These are phyloP conservation scores for Loriculus beryllinus DNA, from an alignment of 2,797 vertebrate species.

Conservation along the genomic window DNA sequence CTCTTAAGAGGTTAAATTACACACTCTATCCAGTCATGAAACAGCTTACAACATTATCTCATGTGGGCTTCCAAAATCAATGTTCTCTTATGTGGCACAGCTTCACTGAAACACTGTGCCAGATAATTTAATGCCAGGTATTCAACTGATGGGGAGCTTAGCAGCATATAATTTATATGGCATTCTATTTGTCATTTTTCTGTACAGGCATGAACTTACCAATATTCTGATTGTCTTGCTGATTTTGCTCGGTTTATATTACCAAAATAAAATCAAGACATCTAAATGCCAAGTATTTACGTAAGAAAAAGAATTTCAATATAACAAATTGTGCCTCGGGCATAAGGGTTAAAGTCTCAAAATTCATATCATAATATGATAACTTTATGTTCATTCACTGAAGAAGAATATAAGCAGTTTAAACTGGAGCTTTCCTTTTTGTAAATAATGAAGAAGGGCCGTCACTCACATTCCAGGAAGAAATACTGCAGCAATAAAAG, in stretches of 20 bases:
- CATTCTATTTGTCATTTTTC: background rate
- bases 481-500: background rate
- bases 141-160: background rate
- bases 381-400: background rate
- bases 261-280: background rate
- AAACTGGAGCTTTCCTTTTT: background rate
- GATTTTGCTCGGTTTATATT: background rate
- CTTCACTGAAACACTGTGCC: background rate
- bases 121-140: background rate
- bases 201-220: background rate
- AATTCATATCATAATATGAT: background rate
- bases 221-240: background rate
- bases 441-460: background rate
- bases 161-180: background rate
- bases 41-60: background rate
- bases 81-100: background rate
- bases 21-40: background rate
- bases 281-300: background rate
- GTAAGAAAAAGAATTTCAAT: background rate
- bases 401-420: background rate
- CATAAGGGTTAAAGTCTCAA: background rate
- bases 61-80: background rate
- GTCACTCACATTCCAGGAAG: background rate
- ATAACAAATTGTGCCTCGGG: background rate
- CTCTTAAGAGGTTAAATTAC: conserved; percentile 36